Evolutionary conservation across 2,113 vertebrate species (phyloP).

Genomic region (Apeltes quadracus): DNA sequence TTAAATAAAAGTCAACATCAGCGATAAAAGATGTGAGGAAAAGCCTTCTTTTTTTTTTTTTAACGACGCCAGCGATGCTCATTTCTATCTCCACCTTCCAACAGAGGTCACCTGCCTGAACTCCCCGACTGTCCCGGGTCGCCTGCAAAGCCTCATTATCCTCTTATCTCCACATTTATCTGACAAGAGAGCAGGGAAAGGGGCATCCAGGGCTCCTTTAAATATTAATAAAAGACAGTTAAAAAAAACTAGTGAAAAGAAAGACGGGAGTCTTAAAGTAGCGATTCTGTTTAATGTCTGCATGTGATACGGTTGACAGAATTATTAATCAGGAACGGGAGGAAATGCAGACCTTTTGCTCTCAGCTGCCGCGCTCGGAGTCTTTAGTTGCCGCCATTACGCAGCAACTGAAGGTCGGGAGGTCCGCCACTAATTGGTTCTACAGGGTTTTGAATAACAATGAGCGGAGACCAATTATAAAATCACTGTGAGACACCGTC

Average conservation of each 20-base stretch:
- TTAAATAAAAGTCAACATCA: constrained; percentile 16
- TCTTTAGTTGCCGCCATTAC: constrained; percentile 76
- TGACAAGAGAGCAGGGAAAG: constrained; percentile 91
- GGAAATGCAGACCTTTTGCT: constrained; percentile 85
- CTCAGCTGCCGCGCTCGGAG: constrained; percentile 77
- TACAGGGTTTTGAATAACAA: constrained; percentile 81
- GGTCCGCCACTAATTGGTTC: constrained; percentile 85
- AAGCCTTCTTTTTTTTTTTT: neutral
- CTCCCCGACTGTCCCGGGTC: constrained; percentile 55
- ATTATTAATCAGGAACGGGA: constrained; percentile 91
- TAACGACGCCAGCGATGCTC: neutral
- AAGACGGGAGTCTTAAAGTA: constrained; percentile 78
- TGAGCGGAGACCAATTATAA: constrained; percentile 84
- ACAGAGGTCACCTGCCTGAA: constrained; percentile 74
- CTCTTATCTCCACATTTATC: constrained; percentile 94
- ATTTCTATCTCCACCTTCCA: constrained; percentile 7
- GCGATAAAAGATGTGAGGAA: neutral
- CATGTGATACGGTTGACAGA: constrained; percentile 87
- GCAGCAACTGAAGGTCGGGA: constrained; percentile 79
- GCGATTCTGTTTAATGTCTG: constrained; percentile 88
- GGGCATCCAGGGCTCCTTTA: constrained; percentile 88
- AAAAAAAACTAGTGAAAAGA: constrained; percentile 69
- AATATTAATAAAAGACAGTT: constrained; percentile 89
- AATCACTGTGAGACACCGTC: constrained; percentile 69
- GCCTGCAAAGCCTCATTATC: constrained; percentile 88